These are phyloP conservation scores for Buphagus erythrorhynchus DNA, from an alignment of 2,797 vertebrate species.

Conservation along the genomic window DNA sequence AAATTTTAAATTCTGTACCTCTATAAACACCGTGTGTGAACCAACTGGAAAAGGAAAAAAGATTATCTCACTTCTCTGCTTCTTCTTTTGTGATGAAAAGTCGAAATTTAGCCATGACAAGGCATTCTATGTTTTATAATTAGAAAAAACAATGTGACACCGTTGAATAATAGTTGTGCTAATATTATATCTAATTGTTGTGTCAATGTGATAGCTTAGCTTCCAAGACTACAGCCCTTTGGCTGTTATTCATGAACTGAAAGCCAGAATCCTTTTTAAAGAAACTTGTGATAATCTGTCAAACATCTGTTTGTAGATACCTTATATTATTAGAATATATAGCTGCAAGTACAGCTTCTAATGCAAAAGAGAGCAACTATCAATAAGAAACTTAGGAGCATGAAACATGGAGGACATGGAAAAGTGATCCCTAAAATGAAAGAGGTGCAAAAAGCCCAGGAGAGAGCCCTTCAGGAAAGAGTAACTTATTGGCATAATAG, in stretches of 20 bases:
- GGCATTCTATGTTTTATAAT: neutral
- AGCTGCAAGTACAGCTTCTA: neutral
- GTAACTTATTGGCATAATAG: neutral
- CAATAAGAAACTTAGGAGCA: neutral
- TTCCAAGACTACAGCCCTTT: neutral
- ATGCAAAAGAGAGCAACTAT: neutral
- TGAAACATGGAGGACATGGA: neutral
- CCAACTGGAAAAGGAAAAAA: neutral
- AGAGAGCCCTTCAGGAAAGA: neutral
- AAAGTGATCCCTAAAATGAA: neutral
- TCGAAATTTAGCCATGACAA: neutral
- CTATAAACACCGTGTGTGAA: neutral
- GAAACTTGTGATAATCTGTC: neutral
- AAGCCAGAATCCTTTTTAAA: neutral
- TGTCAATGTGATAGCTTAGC: neutral
- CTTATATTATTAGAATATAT: neutral
- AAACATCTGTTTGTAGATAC: neutral
- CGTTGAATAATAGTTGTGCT: neutral
- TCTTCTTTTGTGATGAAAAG: neutral
- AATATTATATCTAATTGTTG: neutral
- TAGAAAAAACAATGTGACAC: neutral
- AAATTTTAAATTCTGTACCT: neutral
- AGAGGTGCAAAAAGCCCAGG: neutral
- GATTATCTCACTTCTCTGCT: accelerated
- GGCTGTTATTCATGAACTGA: neutral